Evolutionary conservation across 2,888 invertebrate species (phyloP).

Genomic region (Drosophila bunnanda): DNA sequence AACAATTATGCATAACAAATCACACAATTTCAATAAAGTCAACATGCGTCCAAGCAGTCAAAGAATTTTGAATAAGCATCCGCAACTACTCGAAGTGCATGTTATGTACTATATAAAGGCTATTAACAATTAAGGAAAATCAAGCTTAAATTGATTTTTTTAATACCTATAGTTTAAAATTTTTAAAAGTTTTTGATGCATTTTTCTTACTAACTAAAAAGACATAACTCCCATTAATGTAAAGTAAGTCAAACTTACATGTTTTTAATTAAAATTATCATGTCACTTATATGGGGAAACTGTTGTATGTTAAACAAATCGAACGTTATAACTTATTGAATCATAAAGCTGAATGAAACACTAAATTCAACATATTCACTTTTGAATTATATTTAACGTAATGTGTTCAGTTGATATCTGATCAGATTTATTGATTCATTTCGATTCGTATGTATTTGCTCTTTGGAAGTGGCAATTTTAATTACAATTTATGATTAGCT

Average conservation of each 20-base stretch:
- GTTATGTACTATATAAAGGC: not conserved
- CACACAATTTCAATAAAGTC: slow-evolving; percentile 22
- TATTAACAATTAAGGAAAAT: not conserved
- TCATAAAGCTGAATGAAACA: not conserved
- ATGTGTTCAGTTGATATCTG: not conserved
- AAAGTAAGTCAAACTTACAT: not conserved
- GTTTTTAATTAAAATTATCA: not conserved
- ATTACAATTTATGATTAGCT: slow-evolving; percentile 37
- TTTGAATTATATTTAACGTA: not conserved
- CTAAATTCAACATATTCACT: not conserved
- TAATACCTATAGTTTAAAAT: not conserved
- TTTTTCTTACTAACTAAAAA: not conserved
- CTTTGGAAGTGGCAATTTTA: slow-evolving; percentile 19
- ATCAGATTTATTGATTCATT: slow-evolving; percentile 7
- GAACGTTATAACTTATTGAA: no score
- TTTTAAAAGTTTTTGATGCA: not conserved
- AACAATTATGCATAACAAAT: slow-evolving; percentile 41
- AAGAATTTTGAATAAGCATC: slow-evolving; percentile 5
- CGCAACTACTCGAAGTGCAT: not conserved
- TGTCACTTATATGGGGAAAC: no score
- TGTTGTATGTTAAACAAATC: no score
- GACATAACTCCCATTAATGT: no score
- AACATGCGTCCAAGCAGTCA: slow-evolving; percentile 9
- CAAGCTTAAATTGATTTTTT: not conserved
- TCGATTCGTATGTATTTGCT: slow-evolving; percentile 8